Evolutionary conservation across 1,140 invertebrate species (phyloP).

Genomic region (Hirudo medicinalis): DNA sequence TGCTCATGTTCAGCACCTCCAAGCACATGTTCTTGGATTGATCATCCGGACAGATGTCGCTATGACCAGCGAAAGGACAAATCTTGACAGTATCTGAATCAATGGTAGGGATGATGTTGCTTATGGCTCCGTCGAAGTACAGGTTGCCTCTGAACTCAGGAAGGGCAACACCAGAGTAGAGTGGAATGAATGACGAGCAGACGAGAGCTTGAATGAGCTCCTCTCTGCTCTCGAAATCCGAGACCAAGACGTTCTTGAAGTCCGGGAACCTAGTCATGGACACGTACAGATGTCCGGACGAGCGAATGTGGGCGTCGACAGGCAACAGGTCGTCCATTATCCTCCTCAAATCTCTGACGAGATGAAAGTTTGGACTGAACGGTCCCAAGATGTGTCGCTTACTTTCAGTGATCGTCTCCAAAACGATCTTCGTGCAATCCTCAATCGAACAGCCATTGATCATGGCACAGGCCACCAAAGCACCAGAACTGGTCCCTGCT

Average conservation of each 20-base stretch:
- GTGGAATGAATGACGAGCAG: too few relatives aligned
- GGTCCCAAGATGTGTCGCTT: conserved; percentile 61
- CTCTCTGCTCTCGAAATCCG: conserved; percentile 74
- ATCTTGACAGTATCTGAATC: conserved; percentile 92
- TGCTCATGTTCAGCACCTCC: conserved; percentile 63
- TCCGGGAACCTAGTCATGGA: conserved; percentile 87
- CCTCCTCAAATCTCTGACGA: conserved; percentile 70
- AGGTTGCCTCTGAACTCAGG: conserved; percentile 34
- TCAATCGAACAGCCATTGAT: conserved; percentile 59
- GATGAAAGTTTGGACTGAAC: conserved; percentile 85
- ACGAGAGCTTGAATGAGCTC: conserved; percentile 55
- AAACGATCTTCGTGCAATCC: too few relatives aligned
- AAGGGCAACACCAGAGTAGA: too few relatives aligned
- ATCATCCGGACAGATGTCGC: conserved; percentile 91
- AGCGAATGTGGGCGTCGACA: conserved; percentile 68
- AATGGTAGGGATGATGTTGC: conserved; percentile 80
- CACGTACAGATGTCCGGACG: conserved; percentile 78
- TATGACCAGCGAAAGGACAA: conserved; percentile 91
- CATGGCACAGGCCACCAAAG: conserved; percentile 71
- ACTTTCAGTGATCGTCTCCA: too few relatives aligned
- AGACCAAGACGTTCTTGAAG: conserved; percentile 84
- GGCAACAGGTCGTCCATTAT: conserved; percentile 66
- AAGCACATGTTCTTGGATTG: conserved; percentile 29
- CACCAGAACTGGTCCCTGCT: conserved; percentile 90
- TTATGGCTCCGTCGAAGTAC: conserved; percentile 93